Conservation (phyloP, 2,797 vertebrate species). For the Acrocephalus scirpaceus region DNA sequence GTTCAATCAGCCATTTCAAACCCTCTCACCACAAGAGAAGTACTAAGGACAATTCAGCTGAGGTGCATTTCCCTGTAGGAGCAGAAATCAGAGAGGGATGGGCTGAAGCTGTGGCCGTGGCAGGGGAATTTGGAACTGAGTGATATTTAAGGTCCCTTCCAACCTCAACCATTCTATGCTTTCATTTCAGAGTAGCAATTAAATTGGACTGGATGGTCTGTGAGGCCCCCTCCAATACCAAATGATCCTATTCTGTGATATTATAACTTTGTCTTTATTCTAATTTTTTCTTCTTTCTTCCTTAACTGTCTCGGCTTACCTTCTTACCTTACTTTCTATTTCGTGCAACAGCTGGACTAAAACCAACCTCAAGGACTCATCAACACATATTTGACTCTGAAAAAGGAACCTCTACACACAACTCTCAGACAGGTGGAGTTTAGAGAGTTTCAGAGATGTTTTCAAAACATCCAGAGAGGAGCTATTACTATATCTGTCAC, state of each 20-base stretch:
- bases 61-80: not conserved
- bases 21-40: not conserved
- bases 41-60: not conserved
- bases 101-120: not conserved
- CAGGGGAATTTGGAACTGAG: not conserved
- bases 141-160: not conserved
- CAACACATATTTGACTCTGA: not conserved
- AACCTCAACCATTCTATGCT: not conserved
- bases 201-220: accelerated
- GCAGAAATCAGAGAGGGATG: not conserved
- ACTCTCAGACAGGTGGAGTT: not conserved
- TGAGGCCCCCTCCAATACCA: no score
- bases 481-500: no score
- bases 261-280: not conserved
- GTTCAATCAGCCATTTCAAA: not conserved
- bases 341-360: not conserved
- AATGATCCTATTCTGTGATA: not conserved
- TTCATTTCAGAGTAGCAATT: not conserved
- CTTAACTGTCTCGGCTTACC: not conserved
- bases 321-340: not conserved
- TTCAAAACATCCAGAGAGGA: not conserved
- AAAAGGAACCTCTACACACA: not conserved
- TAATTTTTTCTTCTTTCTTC: not conserved
- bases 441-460: not conserved
- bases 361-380: not conserved